Percentiles rank a stretch among this genome's conserved stretches.
Evolutionary conservation across 2,888 invertebrate species (phyloP).

Genomic region (Drosophila kokeensis): DNA sequence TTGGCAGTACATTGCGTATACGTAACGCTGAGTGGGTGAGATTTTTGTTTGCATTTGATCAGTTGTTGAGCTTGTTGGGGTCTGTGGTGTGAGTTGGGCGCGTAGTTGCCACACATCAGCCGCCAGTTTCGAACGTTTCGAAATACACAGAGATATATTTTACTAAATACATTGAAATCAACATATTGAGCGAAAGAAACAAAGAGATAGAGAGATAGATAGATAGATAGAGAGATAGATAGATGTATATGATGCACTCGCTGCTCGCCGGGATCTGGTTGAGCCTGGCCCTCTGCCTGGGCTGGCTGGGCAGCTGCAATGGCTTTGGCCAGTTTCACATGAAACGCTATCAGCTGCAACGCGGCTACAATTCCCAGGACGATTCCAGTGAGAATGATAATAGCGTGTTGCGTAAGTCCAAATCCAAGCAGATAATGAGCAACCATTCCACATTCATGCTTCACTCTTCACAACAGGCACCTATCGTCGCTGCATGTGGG

Average conservation of each 20-base stretch:
- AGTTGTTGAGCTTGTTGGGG: slow-evolving; percentile 27
- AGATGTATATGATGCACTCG: slow-evolving; percentile 56
- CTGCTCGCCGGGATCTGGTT: slow-evolving; percentile 47
- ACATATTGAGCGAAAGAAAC: neutral
- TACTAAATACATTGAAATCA: neutral
- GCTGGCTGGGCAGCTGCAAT: slow-evolving; percentile 48
- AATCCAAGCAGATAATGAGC: neutral
- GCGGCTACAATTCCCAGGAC: slow-evolving; percentile 66
- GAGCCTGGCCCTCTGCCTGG: slow-evolving; percentile 50
- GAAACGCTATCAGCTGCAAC: slow-evolving; percentile 79
- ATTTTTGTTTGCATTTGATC: slow-evolving; percentile 6
- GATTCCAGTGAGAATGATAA: slow-evolving; percentile 77
- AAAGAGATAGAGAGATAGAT: slow-evolving; percentile 4
- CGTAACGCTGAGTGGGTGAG: slow-evolving; percentile 55
- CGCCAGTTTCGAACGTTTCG: slow-evolving; percentile 34
- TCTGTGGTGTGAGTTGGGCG: slow-evolving; percentile 69
- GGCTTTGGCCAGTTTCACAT: slow-evolving; percentile 82
- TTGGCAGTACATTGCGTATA: slow-evolving; percentile 66
- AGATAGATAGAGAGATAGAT: neutral
- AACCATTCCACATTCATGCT: neutral
- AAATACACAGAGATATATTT: slow-evolving; percentile 6
- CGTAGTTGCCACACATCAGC: slow-evolving; percentile 70
- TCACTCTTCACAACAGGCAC: slow-evolving; percentile 68
- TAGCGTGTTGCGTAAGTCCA: slow-evolving; percentile 76
- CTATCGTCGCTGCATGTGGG: slow-evolving; percentile 84